A percentile compares a stretch with the other conserved stretches of the same genome.
Conservation (phyloP, 2,888 invertebrate genomes). For the Hartigia nigra region DNA sequence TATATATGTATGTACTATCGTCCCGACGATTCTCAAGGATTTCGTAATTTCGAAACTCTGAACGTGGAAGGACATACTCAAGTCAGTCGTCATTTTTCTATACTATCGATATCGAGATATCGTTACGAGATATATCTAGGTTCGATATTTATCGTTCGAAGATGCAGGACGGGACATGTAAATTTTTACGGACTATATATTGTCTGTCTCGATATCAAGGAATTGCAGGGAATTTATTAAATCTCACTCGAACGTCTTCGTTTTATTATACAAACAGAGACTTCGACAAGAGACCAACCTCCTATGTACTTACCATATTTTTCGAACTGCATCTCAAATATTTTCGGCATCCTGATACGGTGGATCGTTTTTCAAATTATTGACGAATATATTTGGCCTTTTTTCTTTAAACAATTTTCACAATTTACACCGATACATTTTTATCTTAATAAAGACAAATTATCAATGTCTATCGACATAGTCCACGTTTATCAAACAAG, state of each 20-base stretch:
- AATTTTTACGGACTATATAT: neutral
- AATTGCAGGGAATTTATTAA: neutral
- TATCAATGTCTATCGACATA: too few species aligned
- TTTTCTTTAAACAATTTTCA: neutral
- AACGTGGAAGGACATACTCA: neutral
- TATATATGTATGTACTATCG: neutral
- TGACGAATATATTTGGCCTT: neutral
- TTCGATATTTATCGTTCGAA: neutral
- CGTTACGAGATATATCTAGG: neutral
- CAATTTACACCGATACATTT: too few species aligned
- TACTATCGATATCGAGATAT: neutral
- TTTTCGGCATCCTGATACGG: neutral
- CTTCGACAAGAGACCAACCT: neutral
- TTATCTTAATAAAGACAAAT: too few species aligned
- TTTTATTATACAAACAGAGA: neutral
- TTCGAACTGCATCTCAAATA: neutral
- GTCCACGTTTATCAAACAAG: too few species aligned
- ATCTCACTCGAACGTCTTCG: neutral
- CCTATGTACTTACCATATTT: neutral
- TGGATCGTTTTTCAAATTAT: neutral
- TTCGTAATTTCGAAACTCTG: neutral
- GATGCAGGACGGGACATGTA: neutral
- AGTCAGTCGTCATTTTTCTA: neutral
- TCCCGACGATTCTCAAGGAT: neutral
- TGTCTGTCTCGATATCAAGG: neutral